Percentiles rank a stretch among this genome's conserved stretches.
These are phyloP conservation scores for Ips nitidus DNA, from an alignment of 1,140 invertebrate genomes.

Conservation along the genomic window DNA sequence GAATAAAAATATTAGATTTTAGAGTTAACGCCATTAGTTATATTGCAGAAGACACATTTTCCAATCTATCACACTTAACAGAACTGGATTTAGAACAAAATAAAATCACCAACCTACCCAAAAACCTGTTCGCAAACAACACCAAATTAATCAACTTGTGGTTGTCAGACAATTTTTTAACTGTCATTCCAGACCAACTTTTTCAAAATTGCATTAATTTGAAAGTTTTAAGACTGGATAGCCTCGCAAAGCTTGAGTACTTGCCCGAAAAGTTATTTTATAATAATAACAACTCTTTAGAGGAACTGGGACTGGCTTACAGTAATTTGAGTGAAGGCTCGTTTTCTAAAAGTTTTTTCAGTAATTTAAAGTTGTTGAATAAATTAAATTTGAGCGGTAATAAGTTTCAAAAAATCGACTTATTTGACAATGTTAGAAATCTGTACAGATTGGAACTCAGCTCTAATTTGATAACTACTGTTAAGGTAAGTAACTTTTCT, in stretches of 20 bases:
- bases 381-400: neutral
- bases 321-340: too few relatives aligned
- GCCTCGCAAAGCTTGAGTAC: neutral
- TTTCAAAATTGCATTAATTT: neutral
- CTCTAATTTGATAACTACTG: neutral
- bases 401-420: neutral
- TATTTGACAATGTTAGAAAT: neutral
- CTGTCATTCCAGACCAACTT: neutral
- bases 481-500: too few relatives aligned
- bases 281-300: too few relatives aligned
- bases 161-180: neutral
- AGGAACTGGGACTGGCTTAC: too few relatives aligned
- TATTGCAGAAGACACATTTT: constrained; percentile 17
- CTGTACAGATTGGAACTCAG: neutral
- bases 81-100: neutral
- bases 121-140: neutral
- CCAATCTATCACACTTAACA: neutral
- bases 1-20: constrained; percentile 30
- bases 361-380: neutral
- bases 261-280: neutral
- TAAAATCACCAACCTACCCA: neutral
- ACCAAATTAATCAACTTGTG: neutral
- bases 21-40: constrained; percentile 17
- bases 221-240: neutral
- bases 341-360: too few relatives aligned